Evolutionary conservation across 2,797 vertebrate genomes (phyloP), one percentile per base, ranked within the genome.

Genomic region (Poeciliopsis infans): DNA sequence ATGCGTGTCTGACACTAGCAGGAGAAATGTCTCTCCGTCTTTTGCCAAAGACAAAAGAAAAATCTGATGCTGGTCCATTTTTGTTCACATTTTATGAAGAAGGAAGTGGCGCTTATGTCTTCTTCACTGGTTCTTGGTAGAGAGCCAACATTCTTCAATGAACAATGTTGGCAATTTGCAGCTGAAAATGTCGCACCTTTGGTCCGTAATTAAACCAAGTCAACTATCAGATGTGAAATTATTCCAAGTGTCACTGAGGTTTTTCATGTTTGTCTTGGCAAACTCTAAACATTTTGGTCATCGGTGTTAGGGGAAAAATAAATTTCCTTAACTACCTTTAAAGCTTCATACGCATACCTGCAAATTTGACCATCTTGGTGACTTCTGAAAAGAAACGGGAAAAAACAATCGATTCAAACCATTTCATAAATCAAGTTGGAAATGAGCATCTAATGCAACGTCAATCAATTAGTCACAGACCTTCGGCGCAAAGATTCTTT

Each of bases 361-460:
- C 82, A 28, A 89, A 90, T 20, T 89, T 64, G 31, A 69, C 75
- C 76, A 83, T 41, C 74, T 77, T 82, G 43, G 68, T 55, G 6
- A 66, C 33, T 39, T 92, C 92, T 93, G 88, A 5, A 83, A 79
- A 72, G 25, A 72, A 72, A 53, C 13, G 46, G 33, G 23, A 7
- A 55, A 53, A 78, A 71, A 74, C 8, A 73, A 28, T 46, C 10
- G 3, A 36, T 66, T 66, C 16, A 51, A 16, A 53, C 15, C 2
- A 36, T 66, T 0, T 73, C 23, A 41, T 13, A 3, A 49, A 51
- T 61, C 23, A 73, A 1, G 25, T 18, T 15, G n/a, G n/a, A 59
- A 3, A 0, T 13, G 10, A 25, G 53, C 28, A 4, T 28, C 41
- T 4, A 0, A 11, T 41, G 64, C 39, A 11, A 12, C 25, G 36